Conservation (phyloP, 1,140 invertebrate species). For the Dolichoris vasculosae region DNA sequence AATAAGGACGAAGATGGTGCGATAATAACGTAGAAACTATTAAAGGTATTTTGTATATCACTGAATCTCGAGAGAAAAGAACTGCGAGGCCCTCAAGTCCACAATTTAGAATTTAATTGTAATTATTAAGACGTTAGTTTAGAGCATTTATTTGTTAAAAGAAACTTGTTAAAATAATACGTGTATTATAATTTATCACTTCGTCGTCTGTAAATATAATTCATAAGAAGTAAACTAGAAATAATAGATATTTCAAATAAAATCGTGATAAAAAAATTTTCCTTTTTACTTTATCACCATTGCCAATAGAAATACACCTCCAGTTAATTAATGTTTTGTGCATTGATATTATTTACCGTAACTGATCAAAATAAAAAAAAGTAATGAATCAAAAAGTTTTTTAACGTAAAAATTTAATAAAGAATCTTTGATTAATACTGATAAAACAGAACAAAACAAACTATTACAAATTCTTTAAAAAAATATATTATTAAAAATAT, state of each 20-base stretch:
- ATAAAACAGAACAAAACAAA: background rate
- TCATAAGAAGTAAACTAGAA: conserved; percentile 66
- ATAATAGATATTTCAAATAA: conserved; percentile 71
- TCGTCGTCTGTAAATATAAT: conserved; percentile 71
- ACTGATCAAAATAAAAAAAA: background rate
- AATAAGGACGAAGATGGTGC: conserved; percentile 50
- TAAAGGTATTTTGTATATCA: conserved; percentile 58
- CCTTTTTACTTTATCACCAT: conserved; percentile 30
- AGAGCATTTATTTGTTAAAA: conserved; percentile 70
- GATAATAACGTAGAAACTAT: conserved; percentile 50
- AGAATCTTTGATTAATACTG: background rate
- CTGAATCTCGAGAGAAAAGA: conserved; percentile 60
- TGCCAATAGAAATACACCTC: background rate
- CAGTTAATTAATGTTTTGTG: background rate
- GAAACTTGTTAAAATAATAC: conserved; percentile 67
- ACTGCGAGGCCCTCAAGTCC: conserved; percentile 63
- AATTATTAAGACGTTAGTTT: conserved; percentile 62
- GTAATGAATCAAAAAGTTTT: background rate
- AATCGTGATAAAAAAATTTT: conserved; percentile 63
- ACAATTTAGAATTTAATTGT: conserved; percentile 66
- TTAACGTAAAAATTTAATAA: background rate
- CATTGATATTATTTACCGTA: background rate
- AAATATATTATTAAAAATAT: no score
- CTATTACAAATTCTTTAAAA: no score
- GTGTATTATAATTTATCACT: conserved; percentile 72